A percentile compares a stretch with the other conserved stretches of the same genome.
phyloP scores from a whole-genome alignment of 2,113 vertebrate genomes.

The Chaetorhynchus papuensis region DNA sequence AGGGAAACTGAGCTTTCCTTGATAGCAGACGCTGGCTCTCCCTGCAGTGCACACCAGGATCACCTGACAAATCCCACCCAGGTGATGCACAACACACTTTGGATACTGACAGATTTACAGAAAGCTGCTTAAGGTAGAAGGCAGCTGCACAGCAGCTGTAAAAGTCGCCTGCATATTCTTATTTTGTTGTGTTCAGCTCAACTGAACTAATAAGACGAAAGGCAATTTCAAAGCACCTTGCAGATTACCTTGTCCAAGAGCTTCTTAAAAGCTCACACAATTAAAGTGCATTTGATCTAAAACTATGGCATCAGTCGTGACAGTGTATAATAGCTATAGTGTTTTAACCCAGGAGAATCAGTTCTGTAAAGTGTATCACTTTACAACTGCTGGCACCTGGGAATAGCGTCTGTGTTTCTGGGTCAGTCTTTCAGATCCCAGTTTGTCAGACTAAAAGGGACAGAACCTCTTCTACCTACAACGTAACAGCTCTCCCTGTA shows the following conservation, averaged over 20 bases:
- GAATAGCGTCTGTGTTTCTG: not conserved
- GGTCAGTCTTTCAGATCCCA: not conserved
- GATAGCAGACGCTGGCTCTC: not conserved
- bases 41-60: not conserved
- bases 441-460: not conserved
- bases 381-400: not conserved
- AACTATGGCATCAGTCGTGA: not conserved
- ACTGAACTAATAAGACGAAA: not conserved
- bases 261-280: not conserved
- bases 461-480: not conserved
- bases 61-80: not conserved
- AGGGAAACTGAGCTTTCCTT: not conserved
- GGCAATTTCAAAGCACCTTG: not conserved
- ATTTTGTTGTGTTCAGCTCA: not conserved
- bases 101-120: not conserved
- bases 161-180: not conserved
- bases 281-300: conserved; percentile 1
- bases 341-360: not conserved
- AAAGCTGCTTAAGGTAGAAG: conserved; percentile 15
- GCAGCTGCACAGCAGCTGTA: not conserved
- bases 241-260: not conserved
- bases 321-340: not conserved
- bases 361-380: not conserved
- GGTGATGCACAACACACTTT: not conserved
- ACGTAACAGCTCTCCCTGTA: rapidly evolving